A percentile compares a stretch with the other conserved stretches of the same genome.
These are phyloP conservation scores for Brachionus paranguensis DNA, from an alignment of 1,140 invertebrate genomes.

Conservation along the genomic window DNA sequence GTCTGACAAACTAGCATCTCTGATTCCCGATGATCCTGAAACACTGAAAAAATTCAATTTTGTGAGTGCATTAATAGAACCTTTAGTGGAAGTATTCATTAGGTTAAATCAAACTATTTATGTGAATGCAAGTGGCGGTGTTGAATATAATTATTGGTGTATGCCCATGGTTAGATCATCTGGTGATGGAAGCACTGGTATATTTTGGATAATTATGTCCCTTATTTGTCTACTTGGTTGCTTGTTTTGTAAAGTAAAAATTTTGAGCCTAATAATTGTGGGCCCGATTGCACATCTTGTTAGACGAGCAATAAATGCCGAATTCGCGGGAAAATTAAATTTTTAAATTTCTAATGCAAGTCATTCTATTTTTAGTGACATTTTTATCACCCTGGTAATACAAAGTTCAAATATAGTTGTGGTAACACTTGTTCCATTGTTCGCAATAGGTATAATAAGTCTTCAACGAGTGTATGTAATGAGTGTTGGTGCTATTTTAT, in stretches of 20 bases:
- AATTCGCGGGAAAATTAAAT: constrained; percentile 57
- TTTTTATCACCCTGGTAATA: constrained; percentile 61
- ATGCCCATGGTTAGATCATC: neutral
- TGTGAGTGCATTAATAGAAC: neutral
- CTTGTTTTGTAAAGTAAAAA: constrained; percentile 20
- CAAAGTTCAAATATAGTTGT: constrained; percentile 65
- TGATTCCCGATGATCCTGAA: neutral
- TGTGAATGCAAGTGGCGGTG: neutral
- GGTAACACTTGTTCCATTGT: constrained; percentile 62
- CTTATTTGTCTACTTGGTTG: constrained; percentile 47
- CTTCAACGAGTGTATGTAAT: constrained; percentile 63
- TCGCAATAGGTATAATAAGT: constrained; percentile 61
- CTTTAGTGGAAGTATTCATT: neutral
- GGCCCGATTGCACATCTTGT: constrained; percentile 59
- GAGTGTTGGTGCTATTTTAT: constrained; percentile 62
- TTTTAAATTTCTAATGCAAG: constrained; percentile 58
- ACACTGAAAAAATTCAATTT: neutral
- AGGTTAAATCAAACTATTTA: neutral
- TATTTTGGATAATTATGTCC: neutral
- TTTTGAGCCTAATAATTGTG: neutral
- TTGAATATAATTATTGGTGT: neutral
- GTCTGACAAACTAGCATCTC: neutral
- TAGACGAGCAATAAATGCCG: constrained; percentile 59
- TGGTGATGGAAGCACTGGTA: neutral
- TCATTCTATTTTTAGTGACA: constrained; percentile 55